Evolutionary conservation across 2,113 vertebrate genomes (phyloP).

Genomic region (Gymnobelideus leadbeateri): DNA sequence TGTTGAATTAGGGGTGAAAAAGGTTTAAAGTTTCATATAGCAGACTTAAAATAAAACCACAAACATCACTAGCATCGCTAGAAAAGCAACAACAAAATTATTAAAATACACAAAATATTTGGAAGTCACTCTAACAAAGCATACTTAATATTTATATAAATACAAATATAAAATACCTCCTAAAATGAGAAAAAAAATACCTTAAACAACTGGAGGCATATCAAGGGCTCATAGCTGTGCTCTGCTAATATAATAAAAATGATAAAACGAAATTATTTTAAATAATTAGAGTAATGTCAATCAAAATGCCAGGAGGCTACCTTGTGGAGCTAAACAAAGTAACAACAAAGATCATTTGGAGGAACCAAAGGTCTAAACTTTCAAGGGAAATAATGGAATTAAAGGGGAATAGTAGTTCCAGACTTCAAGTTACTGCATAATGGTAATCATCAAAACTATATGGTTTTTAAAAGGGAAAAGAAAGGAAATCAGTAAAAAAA

Average conservation of each 20-base stretch:
- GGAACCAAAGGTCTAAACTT: neutral
- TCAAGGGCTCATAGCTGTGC: neutral
- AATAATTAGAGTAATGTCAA: neutral
- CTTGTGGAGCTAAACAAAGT: neutral
- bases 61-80: no score
- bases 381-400: no score
- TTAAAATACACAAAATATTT: no score
- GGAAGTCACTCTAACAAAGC: neutral
- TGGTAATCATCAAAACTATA: no score
- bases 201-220: neutral
- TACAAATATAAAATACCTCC: neutral
- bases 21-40: no score
- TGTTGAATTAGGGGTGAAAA: no score
- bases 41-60: no score
- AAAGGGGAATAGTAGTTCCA: no score
- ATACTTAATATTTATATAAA: neutral
- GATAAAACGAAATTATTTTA: neutral
- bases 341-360: neutral
- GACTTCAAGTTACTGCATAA: no score
- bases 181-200: neutral
- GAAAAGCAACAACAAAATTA: no score
- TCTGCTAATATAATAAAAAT: neutral
- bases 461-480: no score
- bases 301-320: neutral
- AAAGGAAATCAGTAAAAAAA: no score